These are phyloP conservation scores for Gonatopus flavifemur DNA, from an alignment of 1,140 invertebrate species.

Conservation along the genomic window DNA sequence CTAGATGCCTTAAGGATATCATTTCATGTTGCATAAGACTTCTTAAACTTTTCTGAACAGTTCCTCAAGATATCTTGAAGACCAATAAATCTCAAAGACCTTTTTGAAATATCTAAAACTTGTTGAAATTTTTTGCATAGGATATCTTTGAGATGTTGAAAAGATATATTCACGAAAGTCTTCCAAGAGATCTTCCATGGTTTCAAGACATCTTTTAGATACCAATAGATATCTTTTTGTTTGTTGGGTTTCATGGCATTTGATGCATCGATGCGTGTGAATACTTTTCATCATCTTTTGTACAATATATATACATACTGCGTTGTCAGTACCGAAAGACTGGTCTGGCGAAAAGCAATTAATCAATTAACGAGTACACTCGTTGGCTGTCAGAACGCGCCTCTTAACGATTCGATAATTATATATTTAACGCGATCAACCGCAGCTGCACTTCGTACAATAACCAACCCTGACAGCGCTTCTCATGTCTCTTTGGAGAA, in stretches of 20 bases:
- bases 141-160: too few species aligned
- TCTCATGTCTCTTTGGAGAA: conserved; percentile 26
- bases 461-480: conserved; percentile 9
- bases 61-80: too few species aligned
- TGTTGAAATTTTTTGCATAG: too few species aligned
- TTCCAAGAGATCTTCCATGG: too few species aligned
- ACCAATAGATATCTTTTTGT: background rate
- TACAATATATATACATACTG: background rate
- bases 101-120: too few species aligned
- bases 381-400: conserved; percentile 22
- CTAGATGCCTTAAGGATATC: too few species aligned
- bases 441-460: conserved; percentile 21
- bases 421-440: conserved; percentile 30
- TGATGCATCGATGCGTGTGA: conserved; percentile 1
- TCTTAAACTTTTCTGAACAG: too few species aligned
- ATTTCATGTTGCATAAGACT: too few species aligned
- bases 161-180: too few species aligned
- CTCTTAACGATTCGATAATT: conserved; percentile 36
- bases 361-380: conserved; percentile 26
- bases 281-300: conserved; percentile 4
- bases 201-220: background rate
- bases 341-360: conserved; percentile 19
- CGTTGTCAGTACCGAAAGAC: background rate
- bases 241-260: background rate
- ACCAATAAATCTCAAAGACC: too few species aligned